Evolutionary conservation across 53 echinoderm and acorn worm genomes (phyloP), one percentile per base, ranked within the genome.

Genomic region (Holothuria leucospilota): DNA sequence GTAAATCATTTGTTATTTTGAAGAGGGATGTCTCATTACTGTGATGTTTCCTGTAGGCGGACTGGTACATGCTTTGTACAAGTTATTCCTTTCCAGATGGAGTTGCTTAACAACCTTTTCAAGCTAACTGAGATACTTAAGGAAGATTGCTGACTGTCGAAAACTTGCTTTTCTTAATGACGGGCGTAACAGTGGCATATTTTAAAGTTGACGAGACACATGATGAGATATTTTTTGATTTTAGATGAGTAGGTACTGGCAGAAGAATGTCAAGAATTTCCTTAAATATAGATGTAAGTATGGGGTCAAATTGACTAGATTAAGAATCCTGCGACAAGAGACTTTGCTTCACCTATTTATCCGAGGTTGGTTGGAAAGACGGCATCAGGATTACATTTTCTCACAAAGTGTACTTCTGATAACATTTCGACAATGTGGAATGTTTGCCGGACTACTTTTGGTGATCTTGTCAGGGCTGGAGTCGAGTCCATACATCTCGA

Each of bases 101-200:
- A n/a, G n/a, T n/a, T n/a, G n/a, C n/a, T n/a, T n/a, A n/a, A n/a
- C n/a, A n/a, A n/a, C n/a, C n/a, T n/a, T n/a, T n/a, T n/a, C n/a
- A n/a, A n/a, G n/a, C n/a, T n/a, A n/a, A n/a, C n/a, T n/a, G n/a
- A n/a, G n/a, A n/a, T n/a, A n/a, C n/a, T n/a, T n/a, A n/a, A n/a
- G n/a, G n/a, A n/a, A n/a, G 81, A 81, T 81, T 81, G 62, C 81
- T 81, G 62, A 81, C 81, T 60, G 81, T 7, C 81, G 81, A 29
- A 59, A 81, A 30, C 39, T 81, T 12, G 4, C 59, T 34, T 34
- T 34, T 34, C 3, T 34, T 34, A 34, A 34, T 34, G 34, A 34
- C 34, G 34, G 34, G 34, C 34, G 34, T 61, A 12, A 81, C 18
- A 13, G 5, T 9, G 51, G 77, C 77, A 18, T 5, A 49, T 52